phyloP scores from a whole-genome alignment of 2,797 vertebrate genomes.

The Pipistrellus kuhlii region DNA sequence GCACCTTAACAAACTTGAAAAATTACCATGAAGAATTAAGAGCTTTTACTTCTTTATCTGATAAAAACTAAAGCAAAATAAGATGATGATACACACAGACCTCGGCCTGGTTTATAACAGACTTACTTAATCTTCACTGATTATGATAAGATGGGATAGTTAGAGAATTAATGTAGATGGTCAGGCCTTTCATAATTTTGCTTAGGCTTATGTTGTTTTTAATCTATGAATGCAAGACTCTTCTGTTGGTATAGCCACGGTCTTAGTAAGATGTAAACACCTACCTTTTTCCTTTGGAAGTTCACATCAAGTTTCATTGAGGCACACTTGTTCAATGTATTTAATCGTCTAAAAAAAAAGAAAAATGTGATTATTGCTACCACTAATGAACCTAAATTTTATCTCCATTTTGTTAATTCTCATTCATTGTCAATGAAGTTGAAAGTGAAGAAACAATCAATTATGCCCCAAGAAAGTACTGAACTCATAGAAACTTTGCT shows the following conservation, averaged over 20 bases:
- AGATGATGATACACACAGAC: background rate
- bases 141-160: background rate
- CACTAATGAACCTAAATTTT: constrained; percentile 68
- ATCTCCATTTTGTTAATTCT: constrained; percentile 66
- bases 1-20: background rate
- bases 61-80: background rate
- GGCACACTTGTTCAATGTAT: constrained; percentile 99
- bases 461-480: too few relatives aligned
- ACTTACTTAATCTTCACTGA: background rate
- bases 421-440: constrained; percentile 59
- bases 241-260: background rate
- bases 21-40: background rate
- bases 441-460: background rate
- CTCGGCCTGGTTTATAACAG: background rate
- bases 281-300: constrained; percentile 98
- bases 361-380: constrained; percentile 82
- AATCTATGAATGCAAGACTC: background rate
- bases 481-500: rapidly evolving
- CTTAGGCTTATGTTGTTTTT: background rate
- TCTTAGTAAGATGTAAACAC: constrained; percentile 62
- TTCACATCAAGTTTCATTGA: constrained; percentile 99
- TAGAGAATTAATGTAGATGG: background rate
- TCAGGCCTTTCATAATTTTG: background rate
- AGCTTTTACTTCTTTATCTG: background rate
- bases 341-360: constrained; percentile 94